These are phyloP conservation scores for Apostichopus parvimensis DNA, from an alignment of 35 echinoderm and acorn worm genomes.

Conservation along the genomic window DNA sequence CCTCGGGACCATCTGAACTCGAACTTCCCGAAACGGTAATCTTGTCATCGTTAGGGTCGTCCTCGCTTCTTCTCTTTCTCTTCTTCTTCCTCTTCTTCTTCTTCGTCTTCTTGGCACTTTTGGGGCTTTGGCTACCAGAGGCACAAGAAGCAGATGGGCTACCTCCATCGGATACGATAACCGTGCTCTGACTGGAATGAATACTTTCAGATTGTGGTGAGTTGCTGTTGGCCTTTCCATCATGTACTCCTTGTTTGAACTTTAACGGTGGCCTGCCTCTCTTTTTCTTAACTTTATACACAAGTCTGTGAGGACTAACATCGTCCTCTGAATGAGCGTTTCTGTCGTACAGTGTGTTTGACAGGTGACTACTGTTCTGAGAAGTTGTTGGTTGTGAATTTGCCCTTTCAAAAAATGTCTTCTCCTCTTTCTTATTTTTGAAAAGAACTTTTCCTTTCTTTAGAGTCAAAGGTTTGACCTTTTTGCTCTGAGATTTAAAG, in stretches of 20 bases:
- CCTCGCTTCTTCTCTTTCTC: no score
- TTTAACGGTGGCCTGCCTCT: slow-evolving; percentile 28
- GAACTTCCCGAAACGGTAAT: no score
- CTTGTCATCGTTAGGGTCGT: no score
- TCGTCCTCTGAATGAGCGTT: background rate
- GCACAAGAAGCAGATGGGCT: background rate
- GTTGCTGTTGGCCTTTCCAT: background rate
- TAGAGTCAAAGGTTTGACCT: background rate
- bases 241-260: background rate
- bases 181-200: background rate
- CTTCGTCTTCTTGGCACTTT: background rate
- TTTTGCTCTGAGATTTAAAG: background rate
- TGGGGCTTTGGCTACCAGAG: background rate
- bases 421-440: background rate
- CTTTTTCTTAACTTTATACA: background rate
- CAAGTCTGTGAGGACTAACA: background rate
- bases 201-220: background rate
- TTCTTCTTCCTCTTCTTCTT: background rate
- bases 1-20: no score
- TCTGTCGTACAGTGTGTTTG: background rate
- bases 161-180: background rate
- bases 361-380: background rate
- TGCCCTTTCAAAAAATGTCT: background rate
- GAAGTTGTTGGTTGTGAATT: background rate
- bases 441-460: background rate